phyloP scores from a whole-genome alignment of 1,140 invertebrate species.

The Halyomorpha halys region DNA sequence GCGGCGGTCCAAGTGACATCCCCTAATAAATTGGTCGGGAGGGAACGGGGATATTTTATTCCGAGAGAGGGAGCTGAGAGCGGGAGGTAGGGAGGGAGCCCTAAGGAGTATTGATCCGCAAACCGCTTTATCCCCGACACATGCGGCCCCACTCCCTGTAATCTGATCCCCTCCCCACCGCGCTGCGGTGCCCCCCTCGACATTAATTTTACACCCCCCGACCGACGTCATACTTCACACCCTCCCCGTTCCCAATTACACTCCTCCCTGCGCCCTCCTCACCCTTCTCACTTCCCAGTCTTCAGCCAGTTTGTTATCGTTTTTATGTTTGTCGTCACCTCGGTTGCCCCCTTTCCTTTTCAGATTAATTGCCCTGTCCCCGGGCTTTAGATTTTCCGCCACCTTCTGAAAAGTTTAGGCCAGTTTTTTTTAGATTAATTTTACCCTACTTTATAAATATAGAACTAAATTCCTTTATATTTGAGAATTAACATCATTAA shows the following conservation, averaged over 20 bases:
- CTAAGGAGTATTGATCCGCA: constrained; percentile 10
- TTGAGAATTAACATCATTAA: too few relatives aligned
- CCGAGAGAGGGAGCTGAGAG: constrained; percentile 29
- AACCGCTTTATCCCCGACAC: constrained; percentile 9
- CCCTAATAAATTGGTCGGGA: constrained; percentile 11
- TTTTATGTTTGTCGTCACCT: neutral
- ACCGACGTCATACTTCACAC: constrained; percentile 9
- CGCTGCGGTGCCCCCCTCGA: constrained; percentile 29
- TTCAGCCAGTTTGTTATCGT: constrained; percentile 4
- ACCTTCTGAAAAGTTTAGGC: neutral
- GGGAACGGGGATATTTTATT: constrained; percentile 11
- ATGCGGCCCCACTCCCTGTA: constrained; percentile 31
- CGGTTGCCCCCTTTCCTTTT: constrained; percentile 23
- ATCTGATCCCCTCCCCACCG: constrained; percentile 39
- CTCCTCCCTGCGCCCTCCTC: neutral
- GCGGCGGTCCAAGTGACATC: neutral
- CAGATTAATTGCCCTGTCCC: constrained; percentile 31
- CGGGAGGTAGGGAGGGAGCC: constrained; percentile 18
- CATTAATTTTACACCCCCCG: constrained; percentile 16
- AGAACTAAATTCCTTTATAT: too few relatives aligned
- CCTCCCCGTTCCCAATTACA: constrained; percentile 4
- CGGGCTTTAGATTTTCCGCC: neutral
- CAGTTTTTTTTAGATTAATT: neutral
- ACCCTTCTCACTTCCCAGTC: neutral
- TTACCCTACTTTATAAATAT: neutral